Conservation (phyloP, 1,140 invertebrate genomes). For the Drosophila varians region DNA sequence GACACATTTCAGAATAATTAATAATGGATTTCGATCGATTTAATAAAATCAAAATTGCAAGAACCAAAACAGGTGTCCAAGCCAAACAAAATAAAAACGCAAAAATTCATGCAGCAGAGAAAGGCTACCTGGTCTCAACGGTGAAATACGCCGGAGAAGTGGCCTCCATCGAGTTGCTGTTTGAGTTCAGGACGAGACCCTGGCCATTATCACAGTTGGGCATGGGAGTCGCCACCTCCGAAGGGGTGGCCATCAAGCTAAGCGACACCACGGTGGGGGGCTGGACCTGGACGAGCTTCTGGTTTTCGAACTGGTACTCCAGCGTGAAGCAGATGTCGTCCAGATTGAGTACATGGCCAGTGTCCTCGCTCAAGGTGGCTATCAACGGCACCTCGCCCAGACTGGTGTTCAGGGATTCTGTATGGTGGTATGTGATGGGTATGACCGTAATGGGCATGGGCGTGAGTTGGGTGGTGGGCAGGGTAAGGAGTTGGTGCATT, state of each 20-base stretch:
- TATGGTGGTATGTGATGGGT: conserved; percentile 51
- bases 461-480: conserved; percentile 18
- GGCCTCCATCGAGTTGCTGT: conserved; percentile 31
- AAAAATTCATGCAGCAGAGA: conserved; percentile 9
- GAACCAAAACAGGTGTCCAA: neutral
- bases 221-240: conserved; percentile 13
- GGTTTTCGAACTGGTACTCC: conserved; percentile 77
- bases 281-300: conserved; percentile 78
- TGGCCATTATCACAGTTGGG: conserved; percentile 45
- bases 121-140: conserved; percentile 67
- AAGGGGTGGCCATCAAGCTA: conserved; percentile 45
- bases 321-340: conserved; percentile 78
- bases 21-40: neutral
- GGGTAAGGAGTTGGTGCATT: conserved; percentile 19
- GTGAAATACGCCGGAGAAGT: conserved; percentile 65
- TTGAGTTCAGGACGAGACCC: neutral
- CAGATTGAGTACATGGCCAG: conserved; percentile 56
- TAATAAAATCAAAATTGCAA: neutral
- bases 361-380: conserved; percentile 39
- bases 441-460: conserved; percentile 33
- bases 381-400: conserved; percentile 32
- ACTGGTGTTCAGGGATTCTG: conserved; percentile 15
- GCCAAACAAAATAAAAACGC: too few relatives aligned
- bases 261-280: conserved; percentile 72
- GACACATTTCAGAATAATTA: neutral